Base-by-base conservation (phyloP, 2,797 vertebrate genomes). In the Acipenser oxyrinchus region DNA sequence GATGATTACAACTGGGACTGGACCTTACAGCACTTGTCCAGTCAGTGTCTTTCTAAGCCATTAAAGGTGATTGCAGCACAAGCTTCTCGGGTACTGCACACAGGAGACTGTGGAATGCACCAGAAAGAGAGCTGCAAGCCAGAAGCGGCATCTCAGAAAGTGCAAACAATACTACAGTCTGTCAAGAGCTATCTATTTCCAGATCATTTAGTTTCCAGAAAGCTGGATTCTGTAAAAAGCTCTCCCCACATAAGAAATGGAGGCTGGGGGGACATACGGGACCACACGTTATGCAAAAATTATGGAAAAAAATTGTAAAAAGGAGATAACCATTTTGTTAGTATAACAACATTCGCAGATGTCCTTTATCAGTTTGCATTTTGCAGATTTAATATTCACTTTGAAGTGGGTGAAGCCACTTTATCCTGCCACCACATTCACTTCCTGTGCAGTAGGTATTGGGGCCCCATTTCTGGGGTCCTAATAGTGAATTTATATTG, bases 1-100 rank as follows among this genome's bases (percentile, higher is more conserved):
- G 91, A 92, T 0, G 91, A 92, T 69, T 92, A 92, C 72, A 92
- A 92, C 82, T 92, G 91, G 91, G 90, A 92, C 78, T 92, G 91
- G 91, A 92, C 88, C 10, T 63, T 92, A 63, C 90, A 92, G 81
- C 80, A 87, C 68, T 75, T 92, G 4, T 91, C 90, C 0, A 89
- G 88, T 3, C 70, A 80, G 1, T 92, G 91, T 82, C 83, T 91
- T n/a, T 69, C 86, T 0, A 89, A 86, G 63, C 81, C 89, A 1
- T 76, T 92, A 4, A 91, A 89, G 57, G 91, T 89, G 37, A 77
- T 84, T 1, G 81, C 73, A 10, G 81, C 86, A 0, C 75, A 76
- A 62, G 84, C 80, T 4, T 86, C 89, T 58, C 77, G 91, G 69
- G 84, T 92, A 6, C 79, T 91, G 12, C 88, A 91, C 78, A 91